Percentiles rank a stretch among this genome's conserved stretches.
Conservation (phyloP, 2,113 vertebrate species). For the Leucoraja erinaceus region DNA sequence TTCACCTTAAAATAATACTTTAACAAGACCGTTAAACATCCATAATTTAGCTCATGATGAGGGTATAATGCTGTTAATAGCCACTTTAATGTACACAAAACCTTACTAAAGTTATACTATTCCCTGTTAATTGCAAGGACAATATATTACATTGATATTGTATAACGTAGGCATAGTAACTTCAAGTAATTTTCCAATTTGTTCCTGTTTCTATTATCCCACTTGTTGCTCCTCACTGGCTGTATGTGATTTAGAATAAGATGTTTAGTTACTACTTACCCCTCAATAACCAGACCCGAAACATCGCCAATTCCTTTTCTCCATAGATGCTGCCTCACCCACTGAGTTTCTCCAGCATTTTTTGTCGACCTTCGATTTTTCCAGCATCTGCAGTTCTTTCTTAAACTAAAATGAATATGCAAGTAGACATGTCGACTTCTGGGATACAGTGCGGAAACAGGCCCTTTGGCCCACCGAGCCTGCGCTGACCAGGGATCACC, state of each 20-base stretch:
- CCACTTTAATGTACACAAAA: background rate
- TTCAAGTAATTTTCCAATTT: background rate
- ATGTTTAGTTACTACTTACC: slow-evolving; percentile 1
- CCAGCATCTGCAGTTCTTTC: too few relatives aligned
- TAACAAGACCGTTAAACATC: background rate
- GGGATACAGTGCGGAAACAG: too few relatives aligned
- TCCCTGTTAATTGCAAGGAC: background rate
- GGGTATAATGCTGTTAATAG: background rate
- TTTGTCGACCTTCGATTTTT: too few relatives aligned
- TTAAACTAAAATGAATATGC: background rate
- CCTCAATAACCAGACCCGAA: background rate
- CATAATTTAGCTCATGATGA: background rate
- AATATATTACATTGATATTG: background rate
- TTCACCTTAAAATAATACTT: background rate
- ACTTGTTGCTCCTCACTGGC: background rate
- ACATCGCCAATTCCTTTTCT: too few relatives aligned
- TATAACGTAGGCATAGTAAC: background rate
- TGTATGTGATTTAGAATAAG: background rate
- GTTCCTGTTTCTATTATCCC: background rate
- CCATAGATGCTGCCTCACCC: too few relatives aligned
- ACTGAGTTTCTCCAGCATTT: too few relatives aligned
- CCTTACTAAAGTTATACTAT: background rate
- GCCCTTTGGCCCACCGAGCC: too few relatives aligned
- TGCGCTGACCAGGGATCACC: too few relatives aligned
- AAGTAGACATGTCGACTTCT: background rate